Evolutionary conservation across 2,797 vertebrate genomes (phyloP).

Genomic region (Limosa lapponica): DNA sequence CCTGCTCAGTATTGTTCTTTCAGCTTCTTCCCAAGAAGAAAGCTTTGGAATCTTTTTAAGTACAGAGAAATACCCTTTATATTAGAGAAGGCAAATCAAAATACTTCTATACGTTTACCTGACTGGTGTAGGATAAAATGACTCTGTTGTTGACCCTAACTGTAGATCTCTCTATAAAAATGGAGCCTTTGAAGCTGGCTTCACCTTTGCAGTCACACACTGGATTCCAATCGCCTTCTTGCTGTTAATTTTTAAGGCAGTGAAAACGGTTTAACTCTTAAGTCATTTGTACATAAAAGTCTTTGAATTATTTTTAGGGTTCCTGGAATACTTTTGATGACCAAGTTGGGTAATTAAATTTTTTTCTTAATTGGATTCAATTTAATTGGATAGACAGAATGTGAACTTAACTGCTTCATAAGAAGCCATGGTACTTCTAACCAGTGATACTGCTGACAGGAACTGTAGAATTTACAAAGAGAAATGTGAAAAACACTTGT

Average conservation of each 20-base stretch:
- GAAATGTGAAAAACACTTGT: neutral
- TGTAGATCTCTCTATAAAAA: neutral
- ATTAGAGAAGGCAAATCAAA: neutral
- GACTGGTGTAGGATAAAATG: neutral
- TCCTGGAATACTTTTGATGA: neutral
- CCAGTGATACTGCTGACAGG: neutral
- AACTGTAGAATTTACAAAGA: neutral
- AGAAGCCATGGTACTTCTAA: neutral
- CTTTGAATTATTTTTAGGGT: neutral
- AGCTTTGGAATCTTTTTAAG: neutral
- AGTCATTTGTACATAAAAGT: neutral
- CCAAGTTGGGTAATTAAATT: neutral
- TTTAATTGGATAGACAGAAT: neutral
- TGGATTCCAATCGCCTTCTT: neutral
- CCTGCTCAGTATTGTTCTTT: neutral
- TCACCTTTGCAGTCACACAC: neutral
- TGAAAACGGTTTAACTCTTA: neutral
- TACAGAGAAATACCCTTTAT: neutral
- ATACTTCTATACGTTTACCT: neutral
- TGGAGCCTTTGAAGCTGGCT: neutral
- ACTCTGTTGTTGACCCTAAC: neutral
- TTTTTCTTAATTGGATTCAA: neutral
- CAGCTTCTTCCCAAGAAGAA: neutral
- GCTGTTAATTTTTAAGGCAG: slow-evolving; percentile 17
- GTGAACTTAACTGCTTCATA: neutral